Percentiles rank a stretch among this genome's conserved stretches.
Conservation (phyloP, 2,888 invertebrate genomes). For the Seira sanloemensis region DNA sequence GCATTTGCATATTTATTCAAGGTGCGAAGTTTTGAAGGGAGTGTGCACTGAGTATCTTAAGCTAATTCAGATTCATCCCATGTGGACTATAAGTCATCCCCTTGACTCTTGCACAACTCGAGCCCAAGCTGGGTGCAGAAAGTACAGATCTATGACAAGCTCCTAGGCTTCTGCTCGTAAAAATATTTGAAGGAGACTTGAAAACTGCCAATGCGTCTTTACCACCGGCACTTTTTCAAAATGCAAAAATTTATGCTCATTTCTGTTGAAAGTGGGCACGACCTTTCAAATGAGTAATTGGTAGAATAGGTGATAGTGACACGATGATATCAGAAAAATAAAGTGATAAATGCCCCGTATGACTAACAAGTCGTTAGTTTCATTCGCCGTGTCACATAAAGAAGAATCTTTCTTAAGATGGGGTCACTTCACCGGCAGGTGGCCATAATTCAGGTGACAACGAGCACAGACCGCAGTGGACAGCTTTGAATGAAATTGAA, state of each 20-base stretch:
- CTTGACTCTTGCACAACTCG: conserved; percentile 50
- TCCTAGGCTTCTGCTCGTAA: conserved; percentile 33
- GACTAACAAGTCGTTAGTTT: background rate
- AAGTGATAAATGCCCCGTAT: background rate
- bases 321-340: background rate
- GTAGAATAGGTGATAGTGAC: background rate
- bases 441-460: conserved; percentile 26
- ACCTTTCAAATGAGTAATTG: conserved; percentile 20
- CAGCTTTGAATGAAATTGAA: too few species aligned
- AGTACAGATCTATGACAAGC: conserved; percentile 45
- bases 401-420: too few species aligned
- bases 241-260: background rate
- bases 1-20: conserved; percentile 27
- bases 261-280: conserved; percentile 42
- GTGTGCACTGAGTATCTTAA: background rate
- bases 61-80: conserved; percentile 34
- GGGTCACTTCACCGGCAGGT: conserved; percentile 15
- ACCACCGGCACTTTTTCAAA: background rate
- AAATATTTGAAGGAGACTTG: background rate
- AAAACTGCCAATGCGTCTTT: background rate
- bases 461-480: too few species aligned
- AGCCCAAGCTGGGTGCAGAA: conserved; percentile 50
- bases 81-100: conserved; percentile 46
- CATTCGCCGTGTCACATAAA: too few species aligned
- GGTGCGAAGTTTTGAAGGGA: too few species aligned